A percentile compares a stretch with the other conserved stretches of the same genome.
These are phyloP conservation scores for Hypsibius dujardini DNA, from an alignment of 1,140 invertebrate species.

Conservation along the genomic window DNA sequence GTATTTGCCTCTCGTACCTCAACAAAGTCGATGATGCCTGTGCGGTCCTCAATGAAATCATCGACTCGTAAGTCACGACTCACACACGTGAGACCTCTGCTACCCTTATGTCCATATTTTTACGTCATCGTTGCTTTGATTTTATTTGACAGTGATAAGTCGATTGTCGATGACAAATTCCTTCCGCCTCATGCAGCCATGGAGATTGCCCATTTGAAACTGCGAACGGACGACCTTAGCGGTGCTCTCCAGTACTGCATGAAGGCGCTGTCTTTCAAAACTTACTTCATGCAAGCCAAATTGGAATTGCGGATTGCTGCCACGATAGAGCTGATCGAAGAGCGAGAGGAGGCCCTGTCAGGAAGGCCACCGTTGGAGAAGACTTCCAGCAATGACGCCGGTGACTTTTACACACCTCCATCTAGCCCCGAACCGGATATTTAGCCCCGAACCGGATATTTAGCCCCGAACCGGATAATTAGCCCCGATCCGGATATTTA, in stretches of 20 bases:
- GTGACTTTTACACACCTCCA: conserved; percentile 12
- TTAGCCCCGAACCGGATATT: too few relatives aligned
- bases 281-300: conserved; percentile 10
- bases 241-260: not conserved
- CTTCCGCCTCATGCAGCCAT: not conserved
- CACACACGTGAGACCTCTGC: not conserved
- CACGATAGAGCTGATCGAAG: not conserved
- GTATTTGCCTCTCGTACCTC: not conserved
- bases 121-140: not conserved
- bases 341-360: not conserved
- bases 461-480: too few relatives aligned
- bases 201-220: not conserved
- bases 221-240: not conserved
- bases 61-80: not conserved
- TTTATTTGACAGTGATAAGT: not conserved
- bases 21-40: conserved; percentile 1
- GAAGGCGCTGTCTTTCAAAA: conserved; percentile 4
- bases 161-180: conserved; percentile 9
- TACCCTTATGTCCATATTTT: not conserved
- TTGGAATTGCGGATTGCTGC: conserved; percentile 2
- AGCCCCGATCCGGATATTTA: too few relatives aligned
- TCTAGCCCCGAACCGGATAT: not conserved
- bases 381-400: not conserved
- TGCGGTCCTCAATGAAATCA: not conserved
- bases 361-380: not conserved